Conservation (phyloP, 2,113 vertebrate genomes). For the Danionella cerebrum region DNA sequence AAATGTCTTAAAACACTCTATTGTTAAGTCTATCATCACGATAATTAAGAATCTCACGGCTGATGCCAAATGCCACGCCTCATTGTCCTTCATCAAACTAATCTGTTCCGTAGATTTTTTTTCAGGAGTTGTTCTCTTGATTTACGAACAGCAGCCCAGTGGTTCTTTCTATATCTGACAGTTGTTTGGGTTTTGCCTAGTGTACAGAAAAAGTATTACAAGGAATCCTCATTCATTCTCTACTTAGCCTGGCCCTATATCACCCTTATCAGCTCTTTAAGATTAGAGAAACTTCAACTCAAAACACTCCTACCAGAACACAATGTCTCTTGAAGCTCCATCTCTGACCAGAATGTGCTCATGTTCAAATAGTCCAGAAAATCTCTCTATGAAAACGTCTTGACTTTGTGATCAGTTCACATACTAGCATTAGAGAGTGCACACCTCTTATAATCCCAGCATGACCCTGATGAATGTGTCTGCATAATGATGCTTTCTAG, state of each 20-base stretch:
- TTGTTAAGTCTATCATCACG: no score
- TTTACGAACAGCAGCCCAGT: background rate
- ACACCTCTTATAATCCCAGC: background rate
- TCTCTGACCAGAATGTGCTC: background rate
- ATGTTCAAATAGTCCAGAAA: background rate
- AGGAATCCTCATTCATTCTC: conserved; percentile 7
- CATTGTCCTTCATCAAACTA: conserved; percentile 1
- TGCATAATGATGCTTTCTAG: background rate
- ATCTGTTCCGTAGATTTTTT: background rate
- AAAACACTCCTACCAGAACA: background rate
- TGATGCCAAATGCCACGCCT: background rate
- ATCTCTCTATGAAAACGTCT: background rate
- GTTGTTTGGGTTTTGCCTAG: no score
- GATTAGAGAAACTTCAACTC: background rate
- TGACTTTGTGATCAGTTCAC: background rate
- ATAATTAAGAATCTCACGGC: no score
- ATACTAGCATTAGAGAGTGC: background rate
- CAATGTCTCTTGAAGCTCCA: conserved; percentile 14
- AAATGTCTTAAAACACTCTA: no score
- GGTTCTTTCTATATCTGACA: no score
- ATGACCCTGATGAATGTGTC: background rate
- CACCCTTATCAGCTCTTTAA: conserved; percentile 5
- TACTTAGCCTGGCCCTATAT: background rate
- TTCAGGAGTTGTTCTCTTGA: background rate
- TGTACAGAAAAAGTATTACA: no score